These are phyloP conservation scores for Premnoplex brunnescens DNA, from an alignment of 2,797 vertebrate species.

Conservation along the genomic window DNA sequence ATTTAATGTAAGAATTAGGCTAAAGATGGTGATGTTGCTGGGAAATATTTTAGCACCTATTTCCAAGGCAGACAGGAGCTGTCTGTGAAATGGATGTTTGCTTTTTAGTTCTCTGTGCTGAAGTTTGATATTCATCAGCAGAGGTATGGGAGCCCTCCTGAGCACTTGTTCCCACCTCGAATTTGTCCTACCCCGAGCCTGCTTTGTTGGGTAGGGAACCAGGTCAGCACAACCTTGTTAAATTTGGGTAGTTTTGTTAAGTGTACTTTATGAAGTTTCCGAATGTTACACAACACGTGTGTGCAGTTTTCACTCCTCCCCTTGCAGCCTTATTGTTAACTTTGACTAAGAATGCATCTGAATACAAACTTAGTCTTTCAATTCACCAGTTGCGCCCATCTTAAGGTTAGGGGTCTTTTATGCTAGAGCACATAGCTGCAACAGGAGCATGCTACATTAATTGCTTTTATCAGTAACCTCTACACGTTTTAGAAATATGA, in stretches of 20 bases:
- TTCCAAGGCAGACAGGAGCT: neutral
- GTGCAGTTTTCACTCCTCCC: neutral
- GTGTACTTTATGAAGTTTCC: neutral
- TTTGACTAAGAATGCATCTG: neutral
- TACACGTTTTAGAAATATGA: neutral
- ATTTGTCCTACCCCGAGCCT: neutral
- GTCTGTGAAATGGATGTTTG: neutral
- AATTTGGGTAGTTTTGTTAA: neutral
- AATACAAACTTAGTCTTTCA: neutral
- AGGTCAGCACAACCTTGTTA: neutral
- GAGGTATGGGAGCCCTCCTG: neutral
- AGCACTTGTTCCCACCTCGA: neutral
- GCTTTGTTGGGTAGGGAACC: neutral
- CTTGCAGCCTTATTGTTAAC: neutral
- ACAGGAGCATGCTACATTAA: neutral
- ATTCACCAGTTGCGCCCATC: neutral
- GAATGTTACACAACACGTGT: neutral
- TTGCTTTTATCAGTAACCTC: neutral
- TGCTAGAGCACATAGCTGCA: fast-evolving
- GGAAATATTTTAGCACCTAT: neutral
- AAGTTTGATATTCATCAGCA: neutral
- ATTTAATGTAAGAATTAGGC: neutral
- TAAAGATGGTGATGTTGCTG: neutral
- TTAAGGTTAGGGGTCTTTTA: neutral
- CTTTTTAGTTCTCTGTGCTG: neutral